Evolutionary conservation across 2,888 invertebrate genomes (phyloP).

Genomic region (Yponomeuta malinellus): DNA sequence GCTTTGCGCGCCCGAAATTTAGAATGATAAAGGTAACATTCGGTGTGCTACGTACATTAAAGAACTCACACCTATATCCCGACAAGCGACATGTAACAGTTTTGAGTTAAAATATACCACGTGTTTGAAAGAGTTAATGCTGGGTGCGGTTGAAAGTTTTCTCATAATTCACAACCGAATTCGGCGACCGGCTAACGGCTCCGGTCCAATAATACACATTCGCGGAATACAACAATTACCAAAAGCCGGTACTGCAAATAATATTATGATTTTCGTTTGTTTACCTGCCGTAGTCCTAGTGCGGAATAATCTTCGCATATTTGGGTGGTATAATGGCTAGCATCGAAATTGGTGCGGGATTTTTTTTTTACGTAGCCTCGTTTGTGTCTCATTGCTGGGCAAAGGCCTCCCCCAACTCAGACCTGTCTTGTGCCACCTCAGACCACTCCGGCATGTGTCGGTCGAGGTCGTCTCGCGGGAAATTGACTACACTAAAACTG

Average conservation of each 20-base stretch:
- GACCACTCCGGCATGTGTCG: too few relatives aligned
- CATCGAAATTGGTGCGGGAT: too few relatives aligned
- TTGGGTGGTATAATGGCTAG: too few relatives aligned
- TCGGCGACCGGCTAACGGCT: background rate
- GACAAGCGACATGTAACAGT: background rate
- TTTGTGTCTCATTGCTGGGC: too few relatives aligned
- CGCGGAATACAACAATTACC: background rate
- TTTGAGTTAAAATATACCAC: slow-evolving; percentile 19
- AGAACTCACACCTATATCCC: background rate
- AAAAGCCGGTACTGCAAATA: background rate
- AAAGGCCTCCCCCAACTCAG: too few relatives aligned
- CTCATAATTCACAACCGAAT: slow-evolving; percentile 26
- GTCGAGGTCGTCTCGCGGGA: too few relatives aligned
- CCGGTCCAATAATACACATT: background rate
- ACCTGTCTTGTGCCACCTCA: too few relatives aligned
- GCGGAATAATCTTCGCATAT: too few relatives aligned
- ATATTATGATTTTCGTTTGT: background rate
- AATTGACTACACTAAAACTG: too few relatives aligned
- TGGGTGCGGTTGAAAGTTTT: slow-evolving; percentile 33
- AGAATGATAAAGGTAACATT: background rate
- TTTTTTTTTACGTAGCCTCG: too few relatives aligned
- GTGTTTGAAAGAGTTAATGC: slow-evolving; percentile 34
- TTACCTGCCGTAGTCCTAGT: background rate
- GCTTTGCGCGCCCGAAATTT: slow-evolving; percentile 4
- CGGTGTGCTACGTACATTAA: background rate